These are phyloP conservation scores for Laticauda colubrina DNA, from an alignment of 2,113 vertebrate species.

Conservation along the genomic window DNA sequence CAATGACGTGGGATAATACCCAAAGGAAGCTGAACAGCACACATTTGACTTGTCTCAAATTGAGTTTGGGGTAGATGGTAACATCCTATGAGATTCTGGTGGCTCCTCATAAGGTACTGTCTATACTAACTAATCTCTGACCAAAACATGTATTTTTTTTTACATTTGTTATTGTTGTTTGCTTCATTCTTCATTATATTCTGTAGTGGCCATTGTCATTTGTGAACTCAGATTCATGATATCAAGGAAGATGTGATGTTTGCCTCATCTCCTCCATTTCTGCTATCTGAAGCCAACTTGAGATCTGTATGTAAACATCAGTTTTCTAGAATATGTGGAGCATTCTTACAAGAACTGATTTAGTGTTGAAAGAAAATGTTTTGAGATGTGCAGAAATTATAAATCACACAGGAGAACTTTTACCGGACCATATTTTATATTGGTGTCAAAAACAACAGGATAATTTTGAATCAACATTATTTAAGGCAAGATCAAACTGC, in stretches of 20 bases:
- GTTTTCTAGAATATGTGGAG: neutral
- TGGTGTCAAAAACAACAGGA: neutral
- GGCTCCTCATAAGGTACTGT: neutral
- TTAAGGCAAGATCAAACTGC: neutral
- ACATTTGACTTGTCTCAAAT: neutral
- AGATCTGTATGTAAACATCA: neutral
- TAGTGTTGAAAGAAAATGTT: neutral
- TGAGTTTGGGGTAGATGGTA: neutral
- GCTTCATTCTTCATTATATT: neutral
- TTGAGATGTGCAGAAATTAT: neutral
- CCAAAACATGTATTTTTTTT: neutral
- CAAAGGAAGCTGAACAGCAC: too few species aligned
- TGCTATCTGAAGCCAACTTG: neutral
- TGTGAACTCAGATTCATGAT: neutral
- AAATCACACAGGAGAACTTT: neutral
- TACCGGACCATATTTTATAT: neutral
- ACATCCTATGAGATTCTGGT: neutral
- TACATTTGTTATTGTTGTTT: neutral
- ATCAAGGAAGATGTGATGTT: neutral
- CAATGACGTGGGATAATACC: too few species aligned
- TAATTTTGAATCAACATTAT: neutral
- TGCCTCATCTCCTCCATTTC: neutral
- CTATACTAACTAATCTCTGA: neutral
- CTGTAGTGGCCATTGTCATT: neutral
- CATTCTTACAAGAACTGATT: neutral